Conservation (phyloP, 2,113 vertebrate species). For the Leptobrachium leishanense region DNA sequence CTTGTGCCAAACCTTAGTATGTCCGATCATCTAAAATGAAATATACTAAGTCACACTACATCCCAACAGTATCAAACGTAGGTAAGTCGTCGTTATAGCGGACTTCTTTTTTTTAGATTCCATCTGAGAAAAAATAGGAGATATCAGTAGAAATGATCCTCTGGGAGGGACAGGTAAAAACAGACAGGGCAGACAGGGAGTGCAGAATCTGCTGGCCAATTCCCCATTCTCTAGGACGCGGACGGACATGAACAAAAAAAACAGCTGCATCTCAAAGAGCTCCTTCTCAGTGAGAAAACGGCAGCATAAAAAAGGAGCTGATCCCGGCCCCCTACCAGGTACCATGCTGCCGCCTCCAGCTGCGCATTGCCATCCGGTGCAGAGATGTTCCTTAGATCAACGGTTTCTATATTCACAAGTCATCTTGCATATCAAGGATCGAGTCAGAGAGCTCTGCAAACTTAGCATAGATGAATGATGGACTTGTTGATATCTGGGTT, state of each 20-base stretch:
- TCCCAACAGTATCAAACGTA: not conserved
- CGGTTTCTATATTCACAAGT: slow-evolving; percentile 19
- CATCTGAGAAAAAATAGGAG: not conserved
- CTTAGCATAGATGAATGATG: slow-evolving; percentile 88
- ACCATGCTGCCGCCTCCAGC: not conserved
- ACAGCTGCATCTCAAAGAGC: not conserved
- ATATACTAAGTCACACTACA: not conserved
- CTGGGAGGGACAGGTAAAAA: slow-evolving; percentile 65
- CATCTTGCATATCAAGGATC: slow-evolving; percentile 40
- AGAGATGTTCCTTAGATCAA: slow-evolving; percentile 6
- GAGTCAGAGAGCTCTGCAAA: slow-evolving; percentile 1
- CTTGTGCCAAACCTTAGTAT: not conserved
- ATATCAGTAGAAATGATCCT: slow-evolving; percentile 60
- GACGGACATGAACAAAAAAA: not conserved
- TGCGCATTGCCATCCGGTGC: not conserved
- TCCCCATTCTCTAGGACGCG: not conserved
- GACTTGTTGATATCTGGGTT: slow-evolving; percentile 97
- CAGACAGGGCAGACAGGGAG: not conserved
- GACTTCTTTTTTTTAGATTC: too few relatives aligned
- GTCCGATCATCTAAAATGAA: not conserved
- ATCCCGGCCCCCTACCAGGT: not conserved
- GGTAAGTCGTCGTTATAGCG: not conserved
- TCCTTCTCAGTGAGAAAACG: not conserved
- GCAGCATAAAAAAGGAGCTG: not conserved
- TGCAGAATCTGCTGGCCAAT: not conserved